Evolutionary conservation across 2,797 vertebrate genomes (phyloP).

Genomic region (Catostomus latipinnis): DNA sequence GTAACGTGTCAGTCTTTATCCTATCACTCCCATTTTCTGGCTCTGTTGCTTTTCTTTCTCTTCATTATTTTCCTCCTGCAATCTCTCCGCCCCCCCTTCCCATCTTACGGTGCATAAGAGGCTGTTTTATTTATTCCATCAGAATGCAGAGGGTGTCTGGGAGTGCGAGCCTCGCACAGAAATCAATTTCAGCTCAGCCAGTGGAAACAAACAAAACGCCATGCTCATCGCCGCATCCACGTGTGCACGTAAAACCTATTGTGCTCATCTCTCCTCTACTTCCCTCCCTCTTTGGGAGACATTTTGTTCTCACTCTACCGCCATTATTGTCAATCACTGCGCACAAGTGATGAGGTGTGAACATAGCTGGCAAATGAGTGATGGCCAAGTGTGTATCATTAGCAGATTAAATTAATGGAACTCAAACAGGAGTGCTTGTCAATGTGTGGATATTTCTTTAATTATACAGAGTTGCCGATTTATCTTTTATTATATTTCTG

Average conservation of each 20-base stretch:
- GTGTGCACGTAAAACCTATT: constrained; percentile 23
- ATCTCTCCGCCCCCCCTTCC: constrained; percentile 19
- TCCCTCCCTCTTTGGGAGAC: constrained; percentile 73
- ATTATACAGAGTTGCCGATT: constrained; percentile 3
- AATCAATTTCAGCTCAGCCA: constrained; percentile 81
- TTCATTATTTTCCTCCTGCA: constrained; percentile 35
- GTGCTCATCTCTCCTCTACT: constrained; percentile 59
- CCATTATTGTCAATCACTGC: constrained; percentile 78
- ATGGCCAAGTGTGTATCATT: constrained; percentile 70
- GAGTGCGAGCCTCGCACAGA: constrained; percentile 76
- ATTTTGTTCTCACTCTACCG: constrained; percentile 80
- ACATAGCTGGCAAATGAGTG: constrained; percentile 74
- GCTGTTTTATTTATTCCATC: constrained; percentile 77
- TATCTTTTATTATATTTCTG: constrained; percentile 17
- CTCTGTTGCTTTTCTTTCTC: constrained; percentile 35
- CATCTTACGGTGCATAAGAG: constrained; percentile 42
- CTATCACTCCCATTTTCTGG: not conserved
- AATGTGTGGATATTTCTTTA: constrained; percentile 32
- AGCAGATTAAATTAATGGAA: constrained; percentile 60
- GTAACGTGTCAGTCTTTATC: constrained; percentile 10
- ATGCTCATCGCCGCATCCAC: constrained; percentile 69
- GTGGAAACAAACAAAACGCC: constrained; percentile 79
- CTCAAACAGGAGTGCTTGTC: not conserved
- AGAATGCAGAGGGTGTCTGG: constrained; percentile 68
- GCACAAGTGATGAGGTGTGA: constrained; percentile 76